A percentile compares a stretch with the other conserved stretches of the same genome.
Evolutionary conservation across 2,113 vertebrate genomes (phyloP).

Genomic region (Sula dactylatra): DNA sequence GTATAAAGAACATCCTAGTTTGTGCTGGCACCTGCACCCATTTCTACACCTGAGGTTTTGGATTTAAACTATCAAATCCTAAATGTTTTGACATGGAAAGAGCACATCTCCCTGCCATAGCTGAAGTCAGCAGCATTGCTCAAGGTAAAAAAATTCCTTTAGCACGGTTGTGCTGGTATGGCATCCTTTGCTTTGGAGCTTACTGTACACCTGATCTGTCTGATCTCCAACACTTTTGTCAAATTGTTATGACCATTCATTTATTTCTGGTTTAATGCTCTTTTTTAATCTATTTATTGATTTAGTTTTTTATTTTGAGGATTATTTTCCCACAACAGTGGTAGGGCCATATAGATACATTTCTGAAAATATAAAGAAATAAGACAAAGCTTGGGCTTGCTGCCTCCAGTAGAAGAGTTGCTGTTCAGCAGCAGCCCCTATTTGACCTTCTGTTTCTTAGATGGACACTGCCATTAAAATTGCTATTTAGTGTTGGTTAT

Average conservation of each 20-base stretch:
- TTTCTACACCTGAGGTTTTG: background rate
- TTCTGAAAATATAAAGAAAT: background rate
- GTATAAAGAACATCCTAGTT: background rate
- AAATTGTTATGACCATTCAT: background rate
- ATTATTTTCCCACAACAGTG: background rate
- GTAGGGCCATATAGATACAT: background rate
- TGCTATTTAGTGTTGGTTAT: background rate
- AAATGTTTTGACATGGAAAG: background rate
- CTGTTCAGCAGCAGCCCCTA: background rate
- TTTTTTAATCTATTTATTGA: background rate
- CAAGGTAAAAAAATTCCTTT: background rate
- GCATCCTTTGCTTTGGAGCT: background rate
- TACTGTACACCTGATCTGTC: background rate
- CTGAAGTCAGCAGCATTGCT: background rate
- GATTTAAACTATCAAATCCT: background rate
- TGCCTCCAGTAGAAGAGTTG: background rate
- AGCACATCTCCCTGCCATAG: background rate
- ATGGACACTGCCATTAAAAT: background rate
- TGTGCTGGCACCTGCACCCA: background rate
- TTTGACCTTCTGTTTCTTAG: background rate
- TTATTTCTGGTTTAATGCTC: background rate
- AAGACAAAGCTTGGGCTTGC: background rate
- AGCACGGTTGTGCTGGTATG: background rate
- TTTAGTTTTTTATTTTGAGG: background rate
- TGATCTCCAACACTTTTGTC: background rate